phyloP scores from a whole-genome alignment of 2,888 invertebrate genomes.

The Sarcophaga rosellei region DNA sequence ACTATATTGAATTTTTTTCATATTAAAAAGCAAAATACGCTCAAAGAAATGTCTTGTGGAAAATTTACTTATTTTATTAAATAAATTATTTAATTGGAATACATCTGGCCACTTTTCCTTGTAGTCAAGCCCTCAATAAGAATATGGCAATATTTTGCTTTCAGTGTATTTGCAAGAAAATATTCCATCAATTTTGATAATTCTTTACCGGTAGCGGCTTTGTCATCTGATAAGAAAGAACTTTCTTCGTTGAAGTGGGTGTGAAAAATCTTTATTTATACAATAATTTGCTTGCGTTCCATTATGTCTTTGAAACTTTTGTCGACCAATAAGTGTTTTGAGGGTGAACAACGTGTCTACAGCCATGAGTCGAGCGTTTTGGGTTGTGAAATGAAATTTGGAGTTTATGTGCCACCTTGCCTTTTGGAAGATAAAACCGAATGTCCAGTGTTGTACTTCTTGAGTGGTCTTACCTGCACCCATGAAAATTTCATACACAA shows the following conservation, averaged over 20 bases:
- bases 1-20: too few relatives aligned
- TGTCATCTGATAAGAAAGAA: neutral
- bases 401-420: conserved; percentile 92
- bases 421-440: conserved; percentile 83
- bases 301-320: conserved; percentile 74
- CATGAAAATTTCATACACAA: conserved; percentile 98
- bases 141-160: neutral
- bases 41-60: too few relatives aligned
- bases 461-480: conserved; percentile 95
- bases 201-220: neutral
- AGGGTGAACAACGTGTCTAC: conserved; percentile 78
- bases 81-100: neutral
- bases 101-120: neutral
- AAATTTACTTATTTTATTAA: neutral
- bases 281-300: neutral
- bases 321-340: conserved; percentile 74
- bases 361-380: conserved; percentile 83
- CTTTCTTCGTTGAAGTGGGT: neutral
- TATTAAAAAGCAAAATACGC: too few relatives aligned
- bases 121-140: neutral
- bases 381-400: conserved; percentile 96
- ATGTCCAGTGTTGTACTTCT: conserved; percentile 92
- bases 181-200: neutral
- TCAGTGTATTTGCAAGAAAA: neutral
- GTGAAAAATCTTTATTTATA: neutral